These are phyloP conservation scores for Dinomys branickii DNA, from an alignment of 2,113 vertebrate species.

Conservation along the genomic window DNA sequence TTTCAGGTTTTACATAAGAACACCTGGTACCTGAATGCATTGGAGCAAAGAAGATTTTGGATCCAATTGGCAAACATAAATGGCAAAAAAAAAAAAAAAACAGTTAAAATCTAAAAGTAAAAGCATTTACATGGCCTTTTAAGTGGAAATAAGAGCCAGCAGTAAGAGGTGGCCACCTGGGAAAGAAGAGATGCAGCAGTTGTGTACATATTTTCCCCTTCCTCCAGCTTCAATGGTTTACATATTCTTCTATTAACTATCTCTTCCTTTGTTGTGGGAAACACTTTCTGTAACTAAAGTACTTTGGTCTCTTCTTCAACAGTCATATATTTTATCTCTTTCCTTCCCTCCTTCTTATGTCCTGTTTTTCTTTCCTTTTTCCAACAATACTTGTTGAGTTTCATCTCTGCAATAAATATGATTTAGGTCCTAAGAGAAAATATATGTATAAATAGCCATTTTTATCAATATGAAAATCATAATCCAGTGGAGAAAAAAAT, in stretches of 20 bases:
- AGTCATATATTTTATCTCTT: not conserved
- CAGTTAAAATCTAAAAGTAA: not conserved
- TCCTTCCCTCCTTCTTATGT: not conserved
- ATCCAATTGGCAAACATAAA: not conserved
- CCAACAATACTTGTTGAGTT: not conserved
- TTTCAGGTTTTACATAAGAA: not conserved
- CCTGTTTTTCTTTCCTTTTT: not conserved
- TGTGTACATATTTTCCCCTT: not conserved
- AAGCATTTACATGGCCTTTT: slow-evolving; percentile 24
- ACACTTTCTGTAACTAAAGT: not conserved
- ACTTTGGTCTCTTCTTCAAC: not conserved
- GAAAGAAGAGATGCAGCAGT: not conserved
- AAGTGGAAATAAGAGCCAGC: not conserved
- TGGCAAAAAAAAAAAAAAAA: not conserved
- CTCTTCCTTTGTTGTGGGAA: not conserved
- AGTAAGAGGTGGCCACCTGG: not conserved
- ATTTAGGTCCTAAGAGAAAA: not conserved
- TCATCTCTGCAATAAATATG: not conserved
- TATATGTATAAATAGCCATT: not conserved
- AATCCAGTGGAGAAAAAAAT: not conserved
- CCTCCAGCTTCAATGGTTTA: not conserved
- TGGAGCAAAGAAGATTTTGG: not conserved
- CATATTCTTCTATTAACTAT: not conserved
- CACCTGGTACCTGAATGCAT: not conserved
- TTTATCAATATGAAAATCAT: not conserved